Evolutionary conservation across 2,797 vertebrate species (phyloP), one percentile per base, ranked within the genome.

Genomic region (Gymnodraco acuticeps): DNA sequence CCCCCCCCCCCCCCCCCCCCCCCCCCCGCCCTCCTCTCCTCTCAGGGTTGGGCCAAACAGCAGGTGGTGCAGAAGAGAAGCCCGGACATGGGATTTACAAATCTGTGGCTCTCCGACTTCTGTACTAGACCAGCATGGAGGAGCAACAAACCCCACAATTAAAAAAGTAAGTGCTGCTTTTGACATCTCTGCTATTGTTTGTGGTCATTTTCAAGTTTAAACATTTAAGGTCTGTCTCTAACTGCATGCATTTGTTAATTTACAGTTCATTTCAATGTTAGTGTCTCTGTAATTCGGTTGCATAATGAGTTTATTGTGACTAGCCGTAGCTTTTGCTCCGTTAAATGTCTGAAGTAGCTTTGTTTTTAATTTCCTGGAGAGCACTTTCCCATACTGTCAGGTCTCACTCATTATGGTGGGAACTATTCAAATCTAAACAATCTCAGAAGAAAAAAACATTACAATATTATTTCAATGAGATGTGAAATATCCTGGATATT

Each of bases 1-100:
- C 84, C 78, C 68, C 81, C 78, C 83, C 84, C 78, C 68, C 86
- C 85, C 79, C 78, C 70, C 80, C 73, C 73, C 53, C 76, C 20
- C 82, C 83, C 84, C 78, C 68, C 81, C 78, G 3, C 87, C 86
- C 84, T 80, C 80, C 70, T 81, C 74, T 74, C 53, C 76, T 87
- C 82, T 80, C 83, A 88, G 87, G 90, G 93, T 64, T 91, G 88
- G 91, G 88, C 87, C 84, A 91, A 91, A 92, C 93, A 92, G 94
- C 92, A 95, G 94, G 94, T 94, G 94, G 94, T 90, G 89, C 90
- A 89, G 83, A 87, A 82, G 89, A 82, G 88, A 88, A 90, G 88
- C 62, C 66, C 64, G 80, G 84, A 93, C 81, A 75, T 89, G 86
- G 88, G 91, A 92, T 92, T 88, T 90, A 89, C 84, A 88, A 87